These are phyloP conservation scores for Apis laboriosa DNA, from an alignment of 1,140 invertebrate species.

Conservation along the genomic window DNA sequence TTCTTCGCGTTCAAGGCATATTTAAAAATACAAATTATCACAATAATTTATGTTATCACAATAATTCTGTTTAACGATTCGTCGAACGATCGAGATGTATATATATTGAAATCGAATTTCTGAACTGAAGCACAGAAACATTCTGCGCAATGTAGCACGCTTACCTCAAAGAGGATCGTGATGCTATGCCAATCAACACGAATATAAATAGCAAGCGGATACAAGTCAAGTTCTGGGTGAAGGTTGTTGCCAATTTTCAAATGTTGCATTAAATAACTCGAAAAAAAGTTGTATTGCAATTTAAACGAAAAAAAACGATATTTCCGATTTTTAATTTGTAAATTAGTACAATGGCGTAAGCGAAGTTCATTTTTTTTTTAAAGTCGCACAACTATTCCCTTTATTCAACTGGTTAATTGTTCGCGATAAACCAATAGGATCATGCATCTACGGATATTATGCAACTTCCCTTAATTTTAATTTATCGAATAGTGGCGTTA, in stretches of 20 bases:
- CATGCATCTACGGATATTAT: not conserved
- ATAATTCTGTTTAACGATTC: too few relatives aligned
- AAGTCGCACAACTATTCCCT: too few relatives aligned
- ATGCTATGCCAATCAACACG: not conserved
- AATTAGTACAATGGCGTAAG: too few relatives aligned
- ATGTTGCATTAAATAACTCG: too few relatives aligned
- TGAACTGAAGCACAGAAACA: not conserved
- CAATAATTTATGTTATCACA: too few relatives aligned
- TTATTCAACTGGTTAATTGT: not conserved
- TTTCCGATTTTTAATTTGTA: too few relatives aligned
- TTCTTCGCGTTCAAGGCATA: too few relatives aligned
- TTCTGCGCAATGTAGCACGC: not conserved
- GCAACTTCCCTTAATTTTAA: not conserved
- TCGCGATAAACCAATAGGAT: not conserved
- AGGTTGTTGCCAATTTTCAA: slow-evolving; percentile 24
- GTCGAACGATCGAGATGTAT: too few relatives aligned
- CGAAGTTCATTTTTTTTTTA: too few relatives aligned
- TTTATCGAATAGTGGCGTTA: not conserved
- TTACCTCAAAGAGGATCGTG: not conserved
- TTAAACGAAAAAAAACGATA: too few relatives aligned
- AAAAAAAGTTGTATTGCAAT: too few relatives aligned
- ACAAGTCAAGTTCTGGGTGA: slow-evolving; percentile 57
- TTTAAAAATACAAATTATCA: too few relatives aligned
- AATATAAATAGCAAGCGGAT: slow-evolving; percentile 45
- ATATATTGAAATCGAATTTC: not conserved